Evolutionary conservation across 2,113 vertebrate species (phyloP).

Genomic region (Daubentonia madagascariensis): DNA sequence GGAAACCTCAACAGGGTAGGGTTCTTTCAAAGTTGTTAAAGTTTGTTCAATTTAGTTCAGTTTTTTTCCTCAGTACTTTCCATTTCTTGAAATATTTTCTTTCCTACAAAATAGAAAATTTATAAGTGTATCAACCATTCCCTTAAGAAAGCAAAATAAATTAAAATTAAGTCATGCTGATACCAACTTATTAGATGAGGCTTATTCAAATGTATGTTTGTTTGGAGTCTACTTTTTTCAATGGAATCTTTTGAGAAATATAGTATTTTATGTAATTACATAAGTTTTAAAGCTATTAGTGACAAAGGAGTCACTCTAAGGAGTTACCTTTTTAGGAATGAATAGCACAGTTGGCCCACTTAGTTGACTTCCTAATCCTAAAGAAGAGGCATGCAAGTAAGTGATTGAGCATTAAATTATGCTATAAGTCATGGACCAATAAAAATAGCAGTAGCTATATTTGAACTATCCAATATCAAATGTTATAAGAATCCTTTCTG

Average conservation of each 20-base stretch:
- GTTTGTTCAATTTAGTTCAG: background rate
- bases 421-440: background rate
- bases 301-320: background rate
- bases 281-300: background rate
- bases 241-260: background rate
- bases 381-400: background rate
- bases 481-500: background rate
- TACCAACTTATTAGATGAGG: background rate
- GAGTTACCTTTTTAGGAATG: background rate
- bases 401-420: background rate
- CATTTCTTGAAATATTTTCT: background rate
- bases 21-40: background rate
- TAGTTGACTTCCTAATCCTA: background rate
- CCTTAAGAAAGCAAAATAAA: conserved; percentile 21
- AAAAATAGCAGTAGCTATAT: background rate
- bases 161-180: background rate
- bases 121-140: background rate
- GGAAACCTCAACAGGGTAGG: background rate
- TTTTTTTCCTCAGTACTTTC: background rate
- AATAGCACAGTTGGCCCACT: background rate
- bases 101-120: background rate
- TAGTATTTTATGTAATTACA: background rate
- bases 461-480: background rate
- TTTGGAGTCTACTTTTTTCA: background rate
- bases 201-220: background rate